Base-by-base conservation (phyloP, 2,797 vertebrate genomes). In the Crypturellus tataupa region DNA sequence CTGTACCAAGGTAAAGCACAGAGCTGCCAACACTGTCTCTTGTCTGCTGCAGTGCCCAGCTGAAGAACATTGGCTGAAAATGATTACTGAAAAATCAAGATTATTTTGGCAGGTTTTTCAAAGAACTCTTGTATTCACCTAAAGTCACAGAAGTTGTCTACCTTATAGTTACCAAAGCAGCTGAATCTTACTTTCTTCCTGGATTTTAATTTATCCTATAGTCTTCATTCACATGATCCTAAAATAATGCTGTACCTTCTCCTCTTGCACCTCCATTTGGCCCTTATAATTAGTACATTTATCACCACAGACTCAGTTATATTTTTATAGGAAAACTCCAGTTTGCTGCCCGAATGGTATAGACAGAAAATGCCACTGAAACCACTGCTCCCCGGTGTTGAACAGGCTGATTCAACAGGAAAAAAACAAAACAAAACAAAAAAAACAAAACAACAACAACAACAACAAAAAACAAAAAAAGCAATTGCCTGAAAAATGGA, bases 401-500 rank as follows among this genome's bases (percentile, higher is more conserved):
- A 94, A 62, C 51, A 63, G 53, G 76, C 31, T 56, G 64, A 70
- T 75, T 42, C 44, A 67, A 29, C 21, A 77, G 69, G 80, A 80
- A 92, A 75, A 67, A 6, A 64, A 82, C 75, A 92, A 71, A 67
- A 5, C 17, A 17, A 39, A 39, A 37, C 78, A 92, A 75, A 67
- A 6, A 64, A 82, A 78, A 92, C 68, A 67, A 5, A 42, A 15
- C 78, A 92, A 75, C 63, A 6, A 64, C 80, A 78, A 92, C 68
- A 67, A 5, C 16, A 15, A 77, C 60, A 77, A 80, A 92, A 75
- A 67, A 6, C 56, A 80, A 75, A 92, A 71, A 67, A 5, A 16
- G 6, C 42, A 44, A 44, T 44, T 44, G 42, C 42, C 42, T 44
- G 42, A 44, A 44, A 44, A 44, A 44, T 44, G 42, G 42, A 44